These are phyloP conservation scores for Lycocerus yunnanus DNA, from an alignment of 2,888 invertebrate species.

Conservation along the genomic window DNA sequence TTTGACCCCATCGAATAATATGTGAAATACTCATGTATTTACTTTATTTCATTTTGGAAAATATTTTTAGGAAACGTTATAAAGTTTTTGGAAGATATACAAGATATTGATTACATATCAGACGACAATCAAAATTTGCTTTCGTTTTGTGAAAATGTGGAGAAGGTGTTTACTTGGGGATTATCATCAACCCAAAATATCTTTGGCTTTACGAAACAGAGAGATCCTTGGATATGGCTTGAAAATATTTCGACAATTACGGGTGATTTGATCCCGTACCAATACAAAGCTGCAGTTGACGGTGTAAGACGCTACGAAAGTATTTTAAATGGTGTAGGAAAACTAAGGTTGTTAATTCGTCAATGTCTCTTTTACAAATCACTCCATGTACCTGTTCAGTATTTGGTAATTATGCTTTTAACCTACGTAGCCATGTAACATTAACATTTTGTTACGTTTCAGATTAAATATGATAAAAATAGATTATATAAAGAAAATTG, in stretches of 20 bases:
- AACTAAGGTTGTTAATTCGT: slow-evolving; percentile 58
- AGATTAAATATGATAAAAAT: slow-evolving; percentile 33
- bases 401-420: slow-evolving; percentile 53
- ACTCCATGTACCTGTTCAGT: slow-evolving; percentile 60
- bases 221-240: slow-evolving; percentile 62
- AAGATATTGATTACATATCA: slow-evolving; percentile 47
- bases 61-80: slow-evolving; percentile 50
- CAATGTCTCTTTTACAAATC: slow-evolving; percentile 59
- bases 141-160: slow-evolving; percentile 60
- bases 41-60: not conserved
- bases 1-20: not conserved
- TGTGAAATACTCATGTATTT: not conserved
- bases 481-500: slow-evolving; percentile 52
- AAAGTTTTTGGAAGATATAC: slow-evolving; percentile 51
- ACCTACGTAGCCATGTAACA: not conserved
- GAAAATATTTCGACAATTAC: slow-evolving; percentile 54
- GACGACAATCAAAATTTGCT: slow-evolving; percentile 58
- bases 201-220: slow-evolving; percentile 53
- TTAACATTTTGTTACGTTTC: slow-evolving; percentile 14
- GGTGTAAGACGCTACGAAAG: slow-evolving; percentile 53
- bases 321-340: slow-evolving; percentile 55
- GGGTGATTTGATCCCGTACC: slow-evolving; percentile 41
- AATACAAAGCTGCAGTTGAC: slow-evolving; percentile 56
- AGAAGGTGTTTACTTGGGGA: slow-evolving; percentile 61
- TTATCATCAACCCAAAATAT: slow-evolving; percentile 53